phyloP scores from a whole-genome alignment of 2,113 vertebrate genomes.

The Tyto alba region DNA sequence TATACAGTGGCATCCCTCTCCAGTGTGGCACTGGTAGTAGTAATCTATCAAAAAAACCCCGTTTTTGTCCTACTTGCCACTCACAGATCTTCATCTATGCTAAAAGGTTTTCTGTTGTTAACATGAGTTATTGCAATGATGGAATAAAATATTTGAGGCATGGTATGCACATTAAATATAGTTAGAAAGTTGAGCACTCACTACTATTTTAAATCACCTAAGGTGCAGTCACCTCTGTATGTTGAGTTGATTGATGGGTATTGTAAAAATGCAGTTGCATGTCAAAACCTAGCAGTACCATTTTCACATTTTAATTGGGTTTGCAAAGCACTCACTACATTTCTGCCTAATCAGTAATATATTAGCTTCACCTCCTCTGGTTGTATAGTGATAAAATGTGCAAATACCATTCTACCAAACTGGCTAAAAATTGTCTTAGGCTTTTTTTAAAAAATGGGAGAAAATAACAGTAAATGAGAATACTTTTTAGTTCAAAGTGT shows the following conservation, averaged over 20 bases:
- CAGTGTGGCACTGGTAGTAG: rapidly evolving
- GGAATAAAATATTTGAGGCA: not conserved
- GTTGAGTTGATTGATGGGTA: not conserved
- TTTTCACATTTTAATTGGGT: not conserved
- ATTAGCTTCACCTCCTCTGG: not conserved
- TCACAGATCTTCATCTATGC: not conserved
- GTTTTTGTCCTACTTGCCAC: not conserved
- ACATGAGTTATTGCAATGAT: not conserved
- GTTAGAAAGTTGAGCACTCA: not conserved
- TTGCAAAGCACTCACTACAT: not conserved
- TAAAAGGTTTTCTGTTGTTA: not conserved
- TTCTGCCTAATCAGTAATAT: not conserved
- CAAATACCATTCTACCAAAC: not conserved
- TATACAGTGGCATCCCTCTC: not conserved
- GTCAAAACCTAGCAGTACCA: not conserved
- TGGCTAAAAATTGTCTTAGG: not conserved
- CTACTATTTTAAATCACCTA: not conserved
- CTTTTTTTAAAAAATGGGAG: not conserved
- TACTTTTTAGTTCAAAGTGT: not conserved
- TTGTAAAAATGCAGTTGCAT: not conserved
- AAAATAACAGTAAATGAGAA: not conserved
- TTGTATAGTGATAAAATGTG: not conserved
- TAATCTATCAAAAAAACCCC: not conserved
- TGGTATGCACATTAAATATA: not conserved
- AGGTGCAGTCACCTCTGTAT: not conserved